Evolutionary conservation across 2,797 vertebrate species (phyloP).

Genomic region (Pelobates cultripes): DNA sequence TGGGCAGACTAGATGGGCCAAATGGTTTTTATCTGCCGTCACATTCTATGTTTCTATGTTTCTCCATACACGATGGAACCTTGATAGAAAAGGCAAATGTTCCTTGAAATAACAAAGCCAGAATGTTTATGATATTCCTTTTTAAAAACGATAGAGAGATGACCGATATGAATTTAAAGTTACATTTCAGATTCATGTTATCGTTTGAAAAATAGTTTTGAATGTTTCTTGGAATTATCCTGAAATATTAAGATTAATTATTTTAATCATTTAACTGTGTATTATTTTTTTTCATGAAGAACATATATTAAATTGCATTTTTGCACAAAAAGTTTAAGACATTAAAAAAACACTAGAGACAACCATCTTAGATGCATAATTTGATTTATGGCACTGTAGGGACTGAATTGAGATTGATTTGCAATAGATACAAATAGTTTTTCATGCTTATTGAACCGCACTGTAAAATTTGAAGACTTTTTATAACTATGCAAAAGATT

Average conservation of each 20-base stretch:
- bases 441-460: conserved; percentile 37
- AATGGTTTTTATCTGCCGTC: too few relatives aligned
- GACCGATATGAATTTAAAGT: too few relatives aligned
- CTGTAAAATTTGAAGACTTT: conserved; percentile 10
- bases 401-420: conserved; percentile 35
- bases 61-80: too few relatives aligned
- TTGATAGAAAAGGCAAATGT: too few relatives aligned
- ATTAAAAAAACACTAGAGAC: background rate
- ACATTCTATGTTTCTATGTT: too few relatives aligned
- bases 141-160: too few relatives aligned
- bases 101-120: too few relatives aligned
- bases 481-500: background rate
- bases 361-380: background rate
- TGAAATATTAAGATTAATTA: background rate
- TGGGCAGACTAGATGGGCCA: too few relatives aligned
- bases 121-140: too few relatives aligned
- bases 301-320: background rate
- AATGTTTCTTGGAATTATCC: too few relatives aligned
- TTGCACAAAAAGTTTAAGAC: background rate
- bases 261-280: background rate
- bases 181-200: too few relatives aligned
- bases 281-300: background rate
- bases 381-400: conserved; percentile 27
- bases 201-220: too few relatives aligned
- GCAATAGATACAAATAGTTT: conserved; percentile 27